Evolutionary conservation across 2,797 vertebrate genomes (phyloP).

Genomic region (Pitangus sulphuratus): DNA sequence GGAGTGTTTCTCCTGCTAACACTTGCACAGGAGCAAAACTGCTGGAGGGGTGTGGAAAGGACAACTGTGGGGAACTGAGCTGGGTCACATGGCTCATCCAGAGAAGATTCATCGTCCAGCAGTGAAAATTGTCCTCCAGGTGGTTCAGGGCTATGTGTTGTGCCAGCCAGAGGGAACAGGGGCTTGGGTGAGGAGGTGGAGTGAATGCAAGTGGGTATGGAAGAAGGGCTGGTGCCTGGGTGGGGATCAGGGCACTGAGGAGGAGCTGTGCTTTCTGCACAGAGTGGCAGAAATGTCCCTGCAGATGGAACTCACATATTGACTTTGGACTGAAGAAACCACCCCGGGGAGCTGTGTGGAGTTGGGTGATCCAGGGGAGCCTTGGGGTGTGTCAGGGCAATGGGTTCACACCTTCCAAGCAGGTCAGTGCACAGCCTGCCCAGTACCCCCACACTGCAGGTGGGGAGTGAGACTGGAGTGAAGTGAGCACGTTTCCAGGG

Average conservation of each 20-base stretch:
- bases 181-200: background rate
- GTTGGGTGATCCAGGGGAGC: background rate
- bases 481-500: background rate
- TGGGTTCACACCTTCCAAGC: background rate
- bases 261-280: background rate
- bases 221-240: background rate
- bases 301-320: background rate
- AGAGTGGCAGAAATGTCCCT: background rate
- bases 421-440: background rate
- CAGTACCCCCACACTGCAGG: rapidly evolving
- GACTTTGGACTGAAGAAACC: background rate
- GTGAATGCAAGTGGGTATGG: background rate
- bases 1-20: background rate
- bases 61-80: background rate
- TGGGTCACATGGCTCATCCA: background rate
- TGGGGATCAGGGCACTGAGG: background rate
- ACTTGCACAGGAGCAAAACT: background rate
- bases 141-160: background rate
- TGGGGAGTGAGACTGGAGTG: background rate
- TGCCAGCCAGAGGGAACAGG: background rate
- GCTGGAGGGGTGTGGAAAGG: background rate
- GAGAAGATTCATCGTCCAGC: background rate
- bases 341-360: background rate
- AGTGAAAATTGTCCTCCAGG: background rate
- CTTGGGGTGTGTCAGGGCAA: background rate